A percentile compares a stretch with the other conserved stretches of the same genome.
Evolutionary conservation across 2,113 vertebrate genomes (phyloP).

Genomic region (Dascyllus trimaculatus): DNA sequence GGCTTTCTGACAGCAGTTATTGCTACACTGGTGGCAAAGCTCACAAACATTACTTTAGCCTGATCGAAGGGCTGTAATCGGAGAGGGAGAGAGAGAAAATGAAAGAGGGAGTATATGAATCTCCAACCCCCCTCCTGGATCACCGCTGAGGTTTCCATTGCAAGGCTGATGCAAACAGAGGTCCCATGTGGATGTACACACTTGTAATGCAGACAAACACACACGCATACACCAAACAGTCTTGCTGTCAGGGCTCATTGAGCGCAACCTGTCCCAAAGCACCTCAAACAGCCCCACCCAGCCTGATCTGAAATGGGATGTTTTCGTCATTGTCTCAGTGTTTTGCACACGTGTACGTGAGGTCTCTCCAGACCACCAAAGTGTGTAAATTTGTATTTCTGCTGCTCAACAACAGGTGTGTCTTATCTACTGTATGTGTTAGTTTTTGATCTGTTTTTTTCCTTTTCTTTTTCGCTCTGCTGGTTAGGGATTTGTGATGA

Average conservation of each 20-base stretch:
- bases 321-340: slow-evolving; percentile 40
- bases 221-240: slow-evolving; percentile 32
- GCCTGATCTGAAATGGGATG: slow-evolving; percentile 31
- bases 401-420: slow-evolving; percentile 53
- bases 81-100: slow-evolving; percentile 64
- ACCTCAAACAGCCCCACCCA: slow-evolving; percentile 57
- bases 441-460: slow-evolving; percentile 59
- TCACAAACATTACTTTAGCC: slow-evolving; percentile 75
- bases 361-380: slow-evolving; percentile 52
- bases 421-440: slow-evolving; percentile 40
- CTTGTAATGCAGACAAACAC: slow-evolving; percentile 56
- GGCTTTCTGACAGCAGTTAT: slow-evolving; percentile 72
- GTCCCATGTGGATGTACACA: slow-evolving; percentile 61
- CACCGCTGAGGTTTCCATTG: slow-evolving; percentile 64
- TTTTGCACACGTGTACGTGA: slow-evolving; percentile 32
- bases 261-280: slow-evolving; percentile 59
- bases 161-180: slow-evolving; percentile 57
- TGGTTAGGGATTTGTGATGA: slow-evolving; percentile 58
- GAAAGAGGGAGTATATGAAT: slow-evolving; percentile 34
- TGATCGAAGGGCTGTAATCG: slow-evolving; percentile 80
- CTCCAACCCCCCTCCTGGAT: slow-evolving; percentile 16
- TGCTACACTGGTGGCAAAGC: slow-evolving; percentile 52
- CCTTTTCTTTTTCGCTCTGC: slow-evolving; percentile 9
- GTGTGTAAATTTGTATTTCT: slow-evolving; percentile 40
- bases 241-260: slow-evolving; percentile 64